phyloP scores from a whole-genome alignment of 2,888 invertebrate species.

The Elmis aenea region DNA sequence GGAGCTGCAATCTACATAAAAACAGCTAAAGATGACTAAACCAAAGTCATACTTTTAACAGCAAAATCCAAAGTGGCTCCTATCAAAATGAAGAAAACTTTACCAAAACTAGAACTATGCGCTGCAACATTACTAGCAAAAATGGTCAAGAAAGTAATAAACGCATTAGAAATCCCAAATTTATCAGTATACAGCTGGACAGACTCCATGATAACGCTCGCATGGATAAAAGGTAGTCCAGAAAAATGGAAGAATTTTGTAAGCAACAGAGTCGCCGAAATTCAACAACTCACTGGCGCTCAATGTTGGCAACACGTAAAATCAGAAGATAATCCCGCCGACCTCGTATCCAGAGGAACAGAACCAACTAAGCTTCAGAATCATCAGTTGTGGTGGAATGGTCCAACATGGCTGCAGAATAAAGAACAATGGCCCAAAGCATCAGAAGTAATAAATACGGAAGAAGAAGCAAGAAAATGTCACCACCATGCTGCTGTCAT shows the following conservation, averaged over 20 bases:
- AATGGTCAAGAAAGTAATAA: slow-evolving; percentile 8
- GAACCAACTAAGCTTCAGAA: background rate
- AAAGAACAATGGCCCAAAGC: too few relatives aligned
- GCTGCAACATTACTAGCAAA: slow-evolving; percentile 18
- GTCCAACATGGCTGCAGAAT: slow-evolving; percentile 9
- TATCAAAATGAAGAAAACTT: slow-evolving; percentile 12
- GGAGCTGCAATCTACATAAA: too few relatives aligned
- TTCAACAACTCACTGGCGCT: slow-evolving; percentile 8
- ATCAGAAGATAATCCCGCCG: slow-evolving; percentile 19
- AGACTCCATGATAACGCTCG: slow-evolving; percentile 24
- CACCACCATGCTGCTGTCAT: too few relatives aligned
- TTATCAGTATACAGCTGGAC: slow-evolving; percentile 19
- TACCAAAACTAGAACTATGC: slow-evolving; percentile 24
- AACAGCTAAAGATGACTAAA: too few relatives aligned
- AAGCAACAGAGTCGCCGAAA: slow-evolving; percentile 17
- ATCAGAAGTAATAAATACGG: too few relatives aligned
- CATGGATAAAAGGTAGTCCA: slow-evolving; percentile 22
- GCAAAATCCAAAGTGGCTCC: slow-evolving; percentile 27
- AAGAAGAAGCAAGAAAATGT: too few relatives aligned
- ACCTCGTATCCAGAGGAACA: slow-evolving; percentile 11
- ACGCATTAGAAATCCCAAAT: slow-evolving; percentile 8
- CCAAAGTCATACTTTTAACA: too few relatives aligned
- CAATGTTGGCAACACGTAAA: slow-evolving; percentile 18
- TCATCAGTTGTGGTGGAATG: slow-evolving; percentile 12
- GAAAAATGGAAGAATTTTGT: slow-evolving; percentile 22